phyloP scores from a whole-genome alignment of 2,888 invertebrate genomes.

The Calameuta filiformis region DNA sequence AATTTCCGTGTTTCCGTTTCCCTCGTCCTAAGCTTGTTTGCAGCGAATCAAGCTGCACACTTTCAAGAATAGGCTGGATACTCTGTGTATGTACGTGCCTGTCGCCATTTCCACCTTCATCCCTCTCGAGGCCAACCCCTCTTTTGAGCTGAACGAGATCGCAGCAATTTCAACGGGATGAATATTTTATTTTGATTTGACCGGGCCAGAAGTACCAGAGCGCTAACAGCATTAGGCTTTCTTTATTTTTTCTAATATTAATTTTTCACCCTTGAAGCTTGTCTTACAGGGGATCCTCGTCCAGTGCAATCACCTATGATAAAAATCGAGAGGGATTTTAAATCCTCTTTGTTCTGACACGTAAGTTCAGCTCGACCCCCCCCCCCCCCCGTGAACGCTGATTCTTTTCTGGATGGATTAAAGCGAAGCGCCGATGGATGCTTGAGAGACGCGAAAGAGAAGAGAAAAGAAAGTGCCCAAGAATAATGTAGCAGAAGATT shows the following conservation, averaged over 20 bases:
- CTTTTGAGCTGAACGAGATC: background rate
- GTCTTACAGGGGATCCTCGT: background rate
- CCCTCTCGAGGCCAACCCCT: background rate
- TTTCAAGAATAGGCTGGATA: background rate
- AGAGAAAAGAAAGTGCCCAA: background rate
- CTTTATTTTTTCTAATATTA: background rate
- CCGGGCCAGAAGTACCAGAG: background rate
- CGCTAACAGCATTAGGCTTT: background rate
- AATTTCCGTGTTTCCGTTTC: conserved; percentile 28
- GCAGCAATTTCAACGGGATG: background rate
- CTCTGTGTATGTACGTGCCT: background rate
- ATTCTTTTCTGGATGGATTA: background rate
- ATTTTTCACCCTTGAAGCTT: background rate
- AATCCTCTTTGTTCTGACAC: background rate
- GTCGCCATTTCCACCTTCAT: background rate
- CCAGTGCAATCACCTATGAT: background rate
- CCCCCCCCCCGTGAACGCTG: background rate
- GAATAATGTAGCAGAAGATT: background rate
- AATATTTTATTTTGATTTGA: conserved; percentile 6
- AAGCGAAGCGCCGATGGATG: conserved; percentile 2
- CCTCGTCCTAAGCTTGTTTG: background rate
- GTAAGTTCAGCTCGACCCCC: background rate
- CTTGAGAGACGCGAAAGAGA: background rate
- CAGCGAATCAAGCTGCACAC: background rate
- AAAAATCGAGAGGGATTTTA: background rate